Conservation (phyloP, 2,888 invertebrate genomes). For the Agrotis segetum region DNA sequence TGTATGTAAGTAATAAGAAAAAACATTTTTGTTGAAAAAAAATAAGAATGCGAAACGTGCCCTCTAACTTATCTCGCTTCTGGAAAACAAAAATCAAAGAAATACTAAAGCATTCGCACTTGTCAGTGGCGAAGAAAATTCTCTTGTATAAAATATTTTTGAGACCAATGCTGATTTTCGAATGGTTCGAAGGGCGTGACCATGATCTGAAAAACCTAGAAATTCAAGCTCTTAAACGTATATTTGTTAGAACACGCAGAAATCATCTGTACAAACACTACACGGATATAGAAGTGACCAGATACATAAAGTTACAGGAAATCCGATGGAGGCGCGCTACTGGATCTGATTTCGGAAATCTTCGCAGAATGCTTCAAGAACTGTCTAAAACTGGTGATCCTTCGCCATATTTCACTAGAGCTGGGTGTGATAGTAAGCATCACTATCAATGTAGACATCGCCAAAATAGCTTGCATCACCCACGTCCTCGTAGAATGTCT, state of each 20-base stretch:
- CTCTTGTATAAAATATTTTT: constrained; percentile 78
- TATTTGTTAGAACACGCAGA: constrained; percentile 62
- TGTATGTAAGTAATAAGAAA: no score
- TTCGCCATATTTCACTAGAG: constrained; percentile 56
- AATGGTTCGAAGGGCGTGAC: constrained; percentile 68
- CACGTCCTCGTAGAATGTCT: background rate
- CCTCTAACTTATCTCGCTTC: constrained; percentile 18
- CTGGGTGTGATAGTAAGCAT: constrained; percentile 11
- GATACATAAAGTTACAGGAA: constrained; percentile 70
- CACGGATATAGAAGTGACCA: constrained; percentile 71
- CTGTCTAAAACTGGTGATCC: constrained; percentile 59
- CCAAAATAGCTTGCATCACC: background rate
- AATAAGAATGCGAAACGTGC: constrained; percentile 26
- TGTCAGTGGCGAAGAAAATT: constrained; percentile 67
- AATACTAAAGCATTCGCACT: constrained; percentile 62
- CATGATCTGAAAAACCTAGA: constrained; percentile 68
- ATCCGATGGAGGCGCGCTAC: constrained; percentile 72
- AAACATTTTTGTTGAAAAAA: no score
- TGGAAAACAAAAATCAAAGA: constrained; percentile 58
- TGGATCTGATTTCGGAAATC: constrained; percentile 43
- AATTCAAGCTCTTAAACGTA: constrained; percentile 68
- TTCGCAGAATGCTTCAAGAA: constrained; percentile 64
- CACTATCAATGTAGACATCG: background rate
- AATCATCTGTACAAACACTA: constrained; percentile 67
- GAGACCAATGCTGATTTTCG: constrained; percentile 74